Percentiles rank a stretch among this genome's conserved stretches.
These are phyloP conservation scores for Diogma glabrata DNA, from an alignment of 2,888 invertebrate species.

Conservation along the genomic window DNA sequence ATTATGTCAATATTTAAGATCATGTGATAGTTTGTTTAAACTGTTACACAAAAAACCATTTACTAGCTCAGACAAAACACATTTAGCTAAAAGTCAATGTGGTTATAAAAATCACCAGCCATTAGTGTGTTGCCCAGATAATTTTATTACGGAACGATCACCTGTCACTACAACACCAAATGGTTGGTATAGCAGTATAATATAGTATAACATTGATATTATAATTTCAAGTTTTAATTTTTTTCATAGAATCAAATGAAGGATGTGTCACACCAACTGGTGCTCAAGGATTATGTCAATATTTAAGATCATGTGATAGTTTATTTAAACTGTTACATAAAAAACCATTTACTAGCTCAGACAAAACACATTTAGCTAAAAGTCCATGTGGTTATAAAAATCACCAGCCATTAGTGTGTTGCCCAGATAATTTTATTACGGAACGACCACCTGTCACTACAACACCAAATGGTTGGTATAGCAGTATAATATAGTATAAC, in stretches of 20 bases:
- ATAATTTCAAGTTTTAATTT: too few relatives aligned
- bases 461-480: too few relatives aligned
- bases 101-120: slow-evolving; percentile 45
- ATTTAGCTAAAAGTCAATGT: slow-evolving; percentile 48
- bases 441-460: background rate
- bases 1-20: slow-evolving; percentile 27
- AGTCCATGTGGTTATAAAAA: slow-evolving; percentile 52
- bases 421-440: background rate
- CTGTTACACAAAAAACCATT: slow-evolving; percentile 26
- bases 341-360: background rate
- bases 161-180: too few relatives aligned
- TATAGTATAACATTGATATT: too few relatives aligned
- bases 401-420: slow-evolving; percentile 38
- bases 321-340: slow-evolving; percentile 30
- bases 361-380: slow-evolving; percentile 39
- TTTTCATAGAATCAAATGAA: too few relatives aligned
- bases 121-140: slow-evolving; percentile 29
- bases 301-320: slow-evolving; percentile 26
- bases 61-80: slow-evolving; percentile 27
- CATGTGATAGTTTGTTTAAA: slow-evolving; percentile 28
- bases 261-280: slow-evolving; percentile 27
- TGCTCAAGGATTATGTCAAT: slow-evolving; percentile 30
- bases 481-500: too few relatives aligned
- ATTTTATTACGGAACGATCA: too few relatives aligned
- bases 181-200: too few relatives aligned